These are phyloP conservation scores for Sminthurinus aureus DNA, from an alignment of 2,888 invertebrate genomes.

Conservation along the genomic window DNA sequence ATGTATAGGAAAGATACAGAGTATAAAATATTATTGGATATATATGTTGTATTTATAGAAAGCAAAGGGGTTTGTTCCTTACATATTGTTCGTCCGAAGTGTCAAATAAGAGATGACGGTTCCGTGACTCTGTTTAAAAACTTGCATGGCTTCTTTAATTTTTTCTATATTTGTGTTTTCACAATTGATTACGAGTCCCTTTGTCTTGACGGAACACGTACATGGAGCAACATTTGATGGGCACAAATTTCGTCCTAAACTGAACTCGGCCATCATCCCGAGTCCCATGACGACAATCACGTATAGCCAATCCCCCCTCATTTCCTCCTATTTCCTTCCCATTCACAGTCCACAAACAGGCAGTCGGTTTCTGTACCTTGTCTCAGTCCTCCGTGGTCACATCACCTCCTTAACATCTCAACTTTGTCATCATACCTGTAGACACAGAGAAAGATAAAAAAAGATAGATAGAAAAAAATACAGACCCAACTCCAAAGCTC, in stretches of 20 bases:
- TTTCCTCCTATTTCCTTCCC: conserved; percentile 46
- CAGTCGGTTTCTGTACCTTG: conserved; percentile 3
- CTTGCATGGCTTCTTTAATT: conserved; percentile 81
- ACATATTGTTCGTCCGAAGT: conserved; percentile 81
- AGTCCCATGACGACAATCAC: conserved; percentile 51
- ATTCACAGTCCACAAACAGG: conserved; percentile 20
- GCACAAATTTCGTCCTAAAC: conserved; percentile 62
- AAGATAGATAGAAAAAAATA: neutral
- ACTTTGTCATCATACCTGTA: neutral
- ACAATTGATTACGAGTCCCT: conserved; percentile 87
- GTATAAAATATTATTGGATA: no score
- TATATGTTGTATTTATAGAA: no score
- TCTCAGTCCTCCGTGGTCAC: conserved; percentile 6
- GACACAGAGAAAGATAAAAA: neutral
- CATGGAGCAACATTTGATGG: conserved; percentile 75
- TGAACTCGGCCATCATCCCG: conserved; percentile 63
- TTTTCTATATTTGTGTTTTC: conserved; percentile 83
- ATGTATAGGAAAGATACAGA: no score
- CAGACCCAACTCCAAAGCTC: neutral
- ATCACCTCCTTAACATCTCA: conserved; percentile 9
- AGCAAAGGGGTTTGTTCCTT: no score
- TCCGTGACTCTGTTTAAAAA: conserved; percentile 71
- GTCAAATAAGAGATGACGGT: conserved; percentile 87
- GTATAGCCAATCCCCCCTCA: conserved; percentile 43
- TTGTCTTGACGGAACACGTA: conserved; percentile 84